Percentiles rank a stretch among this genome's conserved stretches.
Evolutionary conservation across 2,888 invertebrate species (phyloP).

Genomic region (Drosophila atripex): DNA sequence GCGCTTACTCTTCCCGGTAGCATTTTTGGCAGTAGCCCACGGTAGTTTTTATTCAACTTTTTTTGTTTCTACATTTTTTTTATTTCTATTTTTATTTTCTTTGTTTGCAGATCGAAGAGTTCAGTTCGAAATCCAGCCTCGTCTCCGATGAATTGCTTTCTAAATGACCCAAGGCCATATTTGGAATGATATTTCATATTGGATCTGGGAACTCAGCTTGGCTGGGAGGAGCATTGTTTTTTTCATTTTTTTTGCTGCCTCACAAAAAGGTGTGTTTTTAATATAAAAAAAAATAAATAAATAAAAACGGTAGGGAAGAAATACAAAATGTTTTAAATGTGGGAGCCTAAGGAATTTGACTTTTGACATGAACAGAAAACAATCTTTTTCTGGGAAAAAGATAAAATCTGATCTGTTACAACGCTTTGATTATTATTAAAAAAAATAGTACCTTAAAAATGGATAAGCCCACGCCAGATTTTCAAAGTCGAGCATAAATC

Average conservation of each 20-base stretch:
- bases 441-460: too few relatives aligned
- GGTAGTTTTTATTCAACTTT: constrained; percentile 59
- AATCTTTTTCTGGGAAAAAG: constrained; percentile 15
- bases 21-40: constrained; percentile 74
- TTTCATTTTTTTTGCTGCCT: constrained; percentile 23
- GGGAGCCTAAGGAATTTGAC: constrained; percentile 38
- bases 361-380: constrained; percentile 27
- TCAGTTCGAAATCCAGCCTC: constrained; percentile 19
- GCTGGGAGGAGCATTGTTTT: constrained; percentile 52
- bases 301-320: constrained; percentile 2
- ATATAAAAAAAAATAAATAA: constrained; percentile 8
- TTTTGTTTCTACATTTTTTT: constrained; percentile 15
- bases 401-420: constrained; percentile 1
- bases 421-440: neutral
- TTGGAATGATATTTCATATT: constrained; percentile 69
- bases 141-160: constrained; percentile 74
- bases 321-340: constrained; percentile 22
- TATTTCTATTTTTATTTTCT: constrained; percentile 27
- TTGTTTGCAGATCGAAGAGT: constrained; percentile 24
- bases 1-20: constrained; percentile 73
- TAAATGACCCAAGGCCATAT: constrained; percentile 74
- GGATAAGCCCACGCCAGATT: too few relatives aligned
- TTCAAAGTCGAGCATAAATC: neutral
- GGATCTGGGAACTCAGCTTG: constrained; percentile 51
- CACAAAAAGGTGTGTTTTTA: constrained; percentile 45